phyloP scores from a whole-genome alignment of 2,888 invertebrate genomes.

The Hydropsyche betteni region DNA sequence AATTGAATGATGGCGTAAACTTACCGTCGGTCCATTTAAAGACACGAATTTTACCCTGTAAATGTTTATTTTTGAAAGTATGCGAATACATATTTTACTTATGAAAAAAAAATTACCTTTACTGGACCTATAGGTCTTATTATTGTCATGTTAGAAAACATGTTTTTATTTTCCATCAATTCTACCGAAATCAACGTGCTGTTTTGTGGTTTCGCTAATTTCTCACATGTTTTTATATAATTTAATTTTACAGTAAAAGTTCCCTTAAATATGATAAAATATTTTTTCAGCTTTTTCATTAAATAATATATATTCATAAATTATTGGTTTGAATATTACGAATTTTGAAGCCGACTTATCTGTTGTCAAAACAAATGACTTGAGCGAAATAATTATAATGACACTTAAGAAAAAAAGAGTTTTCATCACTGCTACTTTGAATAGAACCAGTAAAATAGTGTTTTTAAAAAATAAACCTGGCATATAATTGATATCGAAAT shows the following conservation, averaged over 20 bases:
- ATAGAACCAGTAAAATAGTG: too few relatives aligned
- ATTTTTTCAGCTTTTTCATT: not conserved
- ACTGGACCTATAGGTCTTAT: slow-evolving; percentile 5
- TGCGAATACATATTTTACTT: not conserved
- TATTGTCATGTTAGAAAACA: not conserved
- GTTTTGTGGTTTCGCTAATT: slow-evolving; percentile 1
- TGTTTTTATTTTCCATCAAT: not conserved
- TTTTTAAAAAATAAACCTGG: too few relatives aligned
- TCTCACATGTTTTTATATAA: not conserved
- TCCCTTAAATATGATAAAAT: slow-evolving; percentile 5
- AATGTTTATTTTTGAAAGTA: not conserved
- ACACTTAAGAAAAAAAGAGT: too few relatives aligned
- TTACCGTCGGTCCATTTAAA: slow-evolving; percentile 20
- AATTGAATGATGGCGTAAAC: slow-evolving; percentile 11
- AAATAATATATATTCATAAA: too few relatives aligned
- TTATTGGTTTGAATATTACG: too few relatives aligned
- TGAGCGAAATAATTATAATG: too few relatives aligned
- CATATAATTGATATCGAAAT: too few relatives aligned
- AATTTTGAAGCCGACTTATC: too few relatives aligned
- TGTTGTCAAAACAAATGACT: too few relatives aligned
- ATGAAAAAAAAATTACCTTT: not conserved
- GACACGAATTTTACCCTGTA: slow-evolving; percentile 8
- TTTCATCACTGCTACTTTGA: too few relatives aligned
- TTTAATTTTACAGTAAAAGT: not conserved
- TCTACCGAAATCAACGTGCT: not conserved